Evolutionary conservation across 2,888 invertebrate species (phyloP), one percentile per base, ranked within the genome.

Genomic region (Laothoe populi): DNA sequence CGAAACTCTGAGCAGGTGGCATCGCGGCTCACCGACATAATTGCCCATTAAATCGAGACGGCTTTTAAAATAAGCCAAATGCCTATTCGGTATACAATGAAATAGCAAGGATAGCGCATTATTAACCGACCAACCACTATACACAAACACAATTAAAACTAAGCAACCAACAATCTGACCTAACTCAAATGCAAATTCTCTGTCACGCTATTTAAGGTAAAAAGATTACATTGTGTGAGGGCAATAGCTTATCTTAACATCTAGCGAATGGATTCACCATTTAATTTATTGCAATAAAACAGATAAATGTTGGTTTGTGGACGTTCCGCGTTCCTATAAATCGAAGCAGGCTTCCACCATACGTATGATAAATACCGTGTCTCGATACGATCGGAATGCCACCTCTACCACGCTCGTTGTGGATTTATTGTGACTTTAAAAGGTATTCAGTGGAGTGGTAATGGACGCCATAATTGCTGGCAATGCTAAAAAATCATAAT

Each of bases 251-350:
- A 92, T 91, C 90, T 88, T 74, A 71, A 75, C 78, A 91, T 91
- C 88, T 87, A 73, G 68, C 74, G 78, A 87, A 87, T 84, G 84
- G 86, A 81, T 83, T 82, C 83, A 84, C 79, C 78, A 81, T 90
- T 88, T 90, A 90, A 90, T 89, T 91, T 91, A 91, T 91, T 83
- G 90, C 86, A 88, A 90, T 90, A 89, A 86, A 89, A 86, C 83
- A 88, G 88, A 88, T 89, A 90, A 87, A 90, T 87, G 82, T 82
- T 77, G 71, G 82, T 79, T 35, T 81, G 79, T 77, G 70, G 70
- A 78, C 85, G 82, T 88, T 90, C 90, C 90, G 91, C 90, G 89
- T 91, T 89, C 88, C 84, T 81, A 76, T 81, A 79, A 81, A 80
- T 79, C 75, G 70, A 77, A 69, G 75, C 79, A 73, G 73, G 73